phyloP scores from a whole-genome alignment of 2,888 invertebrate genomes.

The Baccha elongata region DNA sequence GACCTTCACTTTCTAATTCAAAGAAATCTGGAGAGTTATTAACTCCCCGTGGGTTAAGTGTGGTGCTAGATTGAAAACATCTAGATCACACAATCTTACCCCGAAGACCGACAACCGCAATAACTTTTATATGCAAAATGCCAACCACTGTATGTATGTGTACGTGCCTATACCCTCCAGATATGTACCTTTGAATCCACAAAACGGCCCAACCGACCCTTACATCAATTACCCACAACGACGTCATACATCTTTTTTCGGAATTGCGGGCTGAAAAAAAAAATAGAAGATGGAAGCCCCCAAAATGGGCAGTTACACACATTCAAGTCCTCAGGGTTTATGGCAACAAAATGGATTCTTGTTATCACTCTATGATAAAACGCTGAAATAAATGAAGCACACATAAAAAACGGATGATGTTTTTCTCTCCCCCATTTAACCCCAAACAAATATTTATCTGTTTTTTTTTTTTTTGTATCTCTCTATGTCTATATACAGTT shows the following conservation, averaged over 20 bases:
- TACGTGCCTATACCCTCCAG: slow-evolving; percentile 5
- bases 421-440: slow-evolving; percentile 2
- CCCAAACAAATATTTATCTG: slow-evolving; percentile 28
- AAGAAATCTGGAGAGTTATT: slow-evolving; percentile 57
- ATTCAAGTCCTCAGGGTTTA: slow-evolving; percentile 61
- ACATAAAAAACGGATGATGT: slow-evolving; percentile 33
- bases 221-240: slow-evolving; percentile 71
- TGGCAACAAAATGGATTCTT: slow-evolving; percentile 70
- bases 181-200: slow-evolving; percentile 11
- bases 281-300: slow-evolving; percentile 34
- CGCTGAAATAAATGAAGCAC: slow-evolving; percentile 62
- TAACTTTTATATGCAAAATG: slow-evolving; percentile 57
- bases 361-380: slow-evolving; percentile 73
- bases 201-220: slow-evolving; percentile 51
- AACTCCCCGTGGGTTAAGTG: slow-evolving; percentile 48
- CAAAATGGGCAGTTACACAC: slow-evolving; percentile 62
- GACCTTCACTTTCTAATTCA: slow-evolving; percentile 26
- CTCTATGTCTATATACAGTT: slow-evolving; percentile 33
- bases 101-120: slow-evolving; percentile 1
- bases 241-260: slow-evolving; percentile 66
- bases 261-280: slow-evolving; percentile 12
- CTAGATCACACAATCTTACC: slow-evolving; percentile 40
- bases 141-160: slow-evolving; percentile 6
- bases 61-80: slow-evolving; percentile 37
- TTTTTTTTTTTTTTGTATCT: slow-evolving; percentile 25